Base-by-base conservation (phyloP, 1,140 invertebrate genomes). In the Drosophila malerkotliana region DNA sequence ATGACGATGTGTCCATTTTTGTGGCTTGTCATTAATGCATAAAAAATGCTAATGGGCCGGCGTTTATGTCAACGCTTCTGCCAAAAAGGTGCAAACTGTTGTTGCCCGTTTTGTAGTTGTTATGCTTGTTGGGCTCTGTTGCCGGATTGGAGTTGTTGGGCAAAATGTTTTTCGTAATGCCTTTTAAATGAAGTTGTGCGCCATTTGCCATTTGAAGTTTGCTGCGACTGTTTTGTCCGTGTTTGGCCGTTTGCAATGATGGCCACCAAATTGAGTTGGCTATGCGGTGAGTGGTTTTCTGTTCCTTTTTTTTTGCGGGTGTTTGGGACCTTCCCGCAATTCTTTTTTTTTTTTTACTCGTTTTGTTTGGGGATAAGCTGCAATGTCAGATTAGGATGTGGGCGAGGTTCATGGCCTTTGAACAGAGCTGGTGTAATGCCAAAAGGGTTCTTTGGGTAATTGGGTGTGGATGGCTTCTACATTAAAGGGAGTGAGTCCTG, bases 1-100 rank as follows among this genome's bases (percentile, higher is more conserved):
- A 85, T 85, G 82, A 85, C 82, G 83, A 85, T 85, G 82, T 87
- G 82, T 87, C 82, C 82, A 85, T 85, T 85, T 87, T 87, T 82
- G 82, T 82, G 82, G 82, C 82, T 87, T 85, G 82, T 85, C 82
- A 85, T 85, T 85, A 87, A 85, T 85, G 82, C 82, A 85, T 87
- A 85, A 85, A 85, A 85, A 85, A 85, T 85, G 83, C 74, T 85
- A 85, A 85, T 87, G 78, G 81, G 83, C 66, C 74, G 49, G 85
- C 83, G 78, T 85, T 85, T 85, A 85, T 87, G 79, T 77, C 83
- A 72, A 67, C 71, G 81, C 81, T 87, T 77, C 81, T 64, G 64
- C 57, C 63, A 85, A 81, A 85, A 85, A 85, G 82, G 82, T 85
- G 82, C 78, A 85, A 85, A 82, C 82, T 82, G 82, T 72, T 85